These are phyloP conservation scores for Emmelina monodactyla DNA, from an alignment of 2,888 invertebrate genomes.

Conservation along the genomic window DNA sequence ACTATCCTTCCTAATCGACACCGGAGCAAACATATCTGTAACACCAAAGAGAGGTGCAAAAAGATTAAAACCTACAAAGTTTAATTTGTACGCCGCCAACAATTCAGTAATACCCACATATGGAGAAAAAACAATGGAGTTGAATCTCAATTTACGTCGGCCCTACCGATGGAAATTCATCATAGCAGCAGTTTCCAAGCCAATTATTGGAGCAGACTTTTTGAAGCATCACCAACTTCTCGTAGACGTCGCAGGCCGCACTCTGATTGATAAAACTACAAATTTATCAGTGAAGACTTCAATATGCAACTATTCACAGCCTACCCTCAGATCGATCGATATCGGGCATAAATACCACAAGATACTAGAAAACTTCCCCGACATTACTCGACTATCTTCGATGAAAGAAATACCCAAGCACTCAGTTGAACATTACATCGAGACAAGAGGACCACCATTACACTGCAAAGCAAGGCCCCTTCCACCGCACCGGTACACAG, in stretches of 20 bases:
- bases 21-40: conserved; percentile 1
- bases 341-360: conserved; percentile 3
- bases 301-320: background rate
- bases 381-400: conserved; percentile 3
- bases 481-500: conserved; percentile 8
- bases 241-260: background rate
- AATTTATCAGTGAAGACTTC: background rate
- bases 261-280: conserved; percentile 1
- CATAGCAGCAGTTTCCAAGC: conserved; percentile 1
- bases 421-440: conserved; percentile 7
- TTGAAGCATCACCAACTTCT: conserved; percentile 1
- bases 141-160: conserved; percentile 4
- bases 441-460: conserved; percentile 2
- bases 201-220: conserved; percentile 4
- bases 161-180: conserved; percentile 7
- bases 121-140: conserved; percentile 5
- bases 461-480: conserved; percentile 5
- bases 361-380: conserved; percentile 4
- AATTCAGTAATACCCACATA: conserved; percentile 3
- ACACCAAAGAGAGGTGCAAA: background rate
- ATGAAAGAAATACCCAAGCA: conserved; percentile 6
- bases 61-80: background rate
- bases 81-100: conserved; percentile 6
- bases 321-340: conserved; percentile 4
- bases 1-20: conserved; percentile 3